These are phyloP conservation scores for Seriola dumerili DNA, from an alignment of 2,113 vertebrate genomes.

Conservation along the genomic window DNA sequence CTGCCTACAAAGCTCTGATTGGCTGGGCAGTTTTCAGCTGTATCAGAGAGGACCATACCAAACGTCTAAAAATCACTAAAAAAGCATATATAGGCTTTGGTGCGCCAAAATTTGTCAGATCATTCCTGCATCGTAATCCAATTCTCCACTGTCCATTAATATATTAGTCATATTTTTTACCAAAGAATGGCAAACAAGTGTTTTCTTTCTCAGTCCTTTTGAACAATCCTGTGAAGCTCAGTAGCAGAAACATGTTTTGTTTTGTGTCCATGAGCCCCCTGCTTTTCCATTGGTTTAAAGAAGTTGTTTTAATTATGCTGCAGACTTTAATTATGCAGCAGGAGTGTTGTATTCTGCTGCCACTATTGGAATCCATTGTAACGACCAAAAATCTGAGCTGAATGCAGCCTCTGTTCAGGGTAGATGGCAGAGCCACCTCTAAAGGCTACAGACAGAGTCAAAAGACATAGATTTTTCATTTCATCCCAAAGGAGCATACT, in stretches of 20 bases:
- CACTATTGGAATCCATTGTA: background rate
- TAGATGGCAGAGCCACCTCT: background rate
- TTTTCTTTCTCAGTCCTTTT: background rate
- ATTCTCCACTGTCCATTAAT: background rate
- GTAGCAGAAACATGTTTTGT: background rate
- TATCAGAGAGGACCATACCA: background rate
- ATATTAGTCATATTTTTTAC: background rate
- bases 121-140: background rate
- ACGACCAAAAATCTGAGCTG: background rate
- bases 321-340: background rate
- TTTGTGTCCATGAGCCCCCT: background rate
- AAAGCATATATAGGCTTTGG: background rate
- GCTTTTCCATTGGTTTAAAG: background rate
- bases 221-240: background rate
- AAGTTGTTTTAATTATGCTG: background rate
- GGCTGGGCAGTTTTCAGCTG: background rate
- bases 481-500: background rate
- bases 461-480: background rate
- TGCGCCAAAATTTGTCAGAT: background rate
- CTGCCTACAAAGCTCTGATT: background rate
- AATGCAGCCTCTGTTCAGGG: background rate
- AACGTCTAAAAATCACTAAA: background rate
- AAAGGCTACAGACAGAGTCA: background rate
- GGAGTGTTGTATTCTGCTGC: background rate
- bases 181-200: background rate